Base-by-base conservation (phyloP, 2,888 invertebrate species). In the Xylota segnis region DNA sequence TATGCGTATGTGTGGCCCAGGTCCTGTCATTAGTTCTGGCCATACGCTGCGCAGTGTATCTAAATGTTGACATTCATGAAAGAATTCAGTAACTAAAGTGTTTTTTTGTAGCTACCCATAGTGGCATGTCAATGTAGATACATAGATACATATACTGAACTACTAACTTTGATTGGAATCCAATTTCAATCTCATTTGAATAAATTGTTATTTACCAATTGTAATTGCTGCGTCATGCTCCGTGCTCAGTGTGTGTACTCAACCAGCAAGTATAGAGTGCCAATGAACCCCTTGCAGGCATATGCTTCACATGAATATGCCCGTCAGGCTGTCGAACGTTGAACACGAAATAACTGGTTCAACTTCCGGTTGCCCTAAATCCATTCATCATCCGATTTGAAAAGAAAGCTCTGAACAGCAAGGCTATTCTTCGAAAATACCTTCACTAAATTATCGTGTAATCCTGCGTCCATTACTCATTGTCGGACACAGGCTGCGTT, bases 401-500 rank as follows among this genome's bases (percentile, higher is more conserved):
- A 54, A 32, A 32, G 29, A 54, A 32, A 4, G 2, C 7, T 14
- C 3, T n/a, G 29, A 54, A 27, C 14, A 54, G 14, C 12, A 4
- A 12, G 32, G 1, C 14, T 50, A 52, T 34, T 18, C 37, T 37
- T 29, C 3, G 65, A 23, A 40, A 66, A 37, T 37, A 40, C 52
- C 23, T 40, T 65, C 29, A 43, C 54, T 34, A 70, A 68, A 68
- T 82, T 70, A 81, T 75, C 23, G 16, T 75, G 68, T 70, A 82
- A 76, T 71, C 70, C 65, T 71, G 63, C 10, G 52, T 40, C 63
- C 50, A 82, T 82, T 76, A 76, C 76, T 76, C 76, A 76, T 56
- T 82, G 76, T 82, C 76, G 50, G 50, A 32, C 58, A 56, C 75
- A 82, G 56, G 18, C 66, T 66, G 59, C 37, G 61, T 82, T 72